Base-by-base conservation (phyloP, 1,140 invertebrate species). In the Diorhabda elongata region DNA sequence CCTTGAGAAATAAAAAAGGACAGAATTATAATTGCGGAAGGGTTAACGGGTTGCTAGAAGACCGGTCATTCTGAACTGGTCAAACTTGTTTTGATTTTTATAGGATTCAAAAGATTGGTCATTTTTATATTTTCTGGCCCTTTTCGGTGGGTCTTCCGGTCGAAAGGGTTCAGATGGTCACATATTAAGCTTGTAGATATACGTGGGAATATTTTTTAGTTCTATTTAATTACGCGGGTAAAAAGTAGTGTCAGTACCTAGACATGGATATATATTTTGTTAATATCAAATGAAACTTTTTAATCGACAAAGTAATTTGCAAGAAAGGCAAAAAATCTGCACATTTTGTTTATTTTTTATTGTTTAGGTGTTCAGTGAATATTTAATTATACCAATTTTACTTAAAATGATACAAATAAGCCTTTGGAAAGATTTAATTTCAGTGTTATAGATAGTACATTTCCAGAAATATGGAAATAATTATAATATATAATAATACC, bases 51-150 rank as follows among this genome's bases (percentile, higher is more conserved):
- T 67, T 61, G 60, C 44, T 67, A 5, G 8, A 67, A 67, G 65
- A 67, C 58, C 65, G 65, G 65, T 67, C 65, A 67, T 42, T 60
- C 41, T 56, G 44, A 67, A 74, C 73, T 74, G 73, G 73, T 72
- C 73, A 74, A 74, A 74, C 73, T 58, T 43, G 73, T 74, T 74
- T 74, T 66, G 61, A 64, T 67, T 73, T 69, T 73, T 72, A 62
- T 61, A 26, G 43, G 5, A 64, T 56, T 67, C 26, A 60, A 67
- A 60, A 67, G 65, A 67, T 67, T 67, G 65, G 65, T 67, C 65
- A 67, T 67, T 67, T 67, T 67, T 67, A 67, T 67, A 58, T 67
- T 60, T 67, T 44, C 58, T 60, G 58, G 47, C 65, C 65, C 65
- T 60, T 67, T 67, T 44, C 57, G 58, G 65, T 57, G 42, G 9